These are phyloP conservation scores for Bedellia somnulentella DNA, from an alignment of 2,888 invertebrate genomes.

Conservation along the genomic window DNA sequence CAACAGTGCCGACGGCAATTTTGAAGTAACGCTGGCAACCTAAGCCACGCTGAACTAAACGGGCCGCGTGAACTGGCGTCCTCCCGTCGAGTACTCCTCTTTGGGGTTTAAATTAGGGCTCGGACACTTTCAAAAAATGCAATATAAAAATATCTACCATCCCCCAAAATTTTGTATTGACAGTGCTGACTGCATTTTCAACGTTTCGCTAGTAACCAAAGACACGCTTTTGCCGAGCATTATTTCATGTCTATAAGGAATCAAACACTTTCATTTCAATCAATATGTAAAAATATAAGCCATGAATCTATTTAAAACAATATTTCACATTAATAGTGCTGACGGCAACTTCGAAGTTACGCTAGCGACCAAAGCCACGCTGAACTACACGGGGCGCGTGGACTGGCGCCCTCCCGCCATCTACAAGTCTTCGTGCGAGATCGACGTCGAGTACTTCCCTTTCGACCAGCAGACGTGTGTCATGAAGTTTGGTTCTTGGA, in stretches of 20 bases:
- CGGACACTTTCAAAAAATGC: too few species aligned
- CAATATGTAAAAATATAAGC: neutral
- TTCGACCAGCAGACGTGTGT: conserved; percentile 93
- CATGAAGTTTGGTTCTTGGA: conserved; percentile 93
- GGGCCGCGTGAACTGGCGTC: conserved; percentile 91
- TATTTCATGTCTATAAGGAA: neutral
- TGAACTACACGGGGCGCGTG: conserved; percentile 85
- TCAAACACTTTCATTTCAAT: neutral
- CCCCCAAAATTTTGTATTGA: neutral
- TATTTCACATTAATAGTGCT: conserved; percentile 57
- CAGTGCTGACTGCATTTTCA: neutral
- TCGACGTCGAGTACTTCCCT: conserved; percentile 91
- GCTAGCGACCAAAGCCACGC: conserved; percentile 85
- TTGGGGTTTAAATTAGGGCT: too few species aligned
- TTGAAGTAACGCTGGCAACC: conserved; percentile 87
- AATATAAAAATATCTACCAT: neutral
- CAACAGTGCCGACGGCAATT: conserved; percentile 83
- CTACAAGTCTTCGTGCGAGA: conserved; percentile 92
- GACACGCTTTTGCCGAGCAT: neutral
- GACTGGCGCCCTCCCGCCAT: conserved; percentile 96
- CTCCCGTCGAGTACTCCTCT: conserved; percentile 94
- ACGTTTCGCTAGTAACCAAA: neutral
- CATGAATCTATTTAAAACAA: neutral
- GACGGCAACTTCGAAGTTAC: conserved; percentile 93
- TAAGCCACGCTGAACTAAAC: conserved; percentile 88